Base-by-base conservation (phyloP, 2,113 vertebrate species). In the Micromys minutus region DNA sequence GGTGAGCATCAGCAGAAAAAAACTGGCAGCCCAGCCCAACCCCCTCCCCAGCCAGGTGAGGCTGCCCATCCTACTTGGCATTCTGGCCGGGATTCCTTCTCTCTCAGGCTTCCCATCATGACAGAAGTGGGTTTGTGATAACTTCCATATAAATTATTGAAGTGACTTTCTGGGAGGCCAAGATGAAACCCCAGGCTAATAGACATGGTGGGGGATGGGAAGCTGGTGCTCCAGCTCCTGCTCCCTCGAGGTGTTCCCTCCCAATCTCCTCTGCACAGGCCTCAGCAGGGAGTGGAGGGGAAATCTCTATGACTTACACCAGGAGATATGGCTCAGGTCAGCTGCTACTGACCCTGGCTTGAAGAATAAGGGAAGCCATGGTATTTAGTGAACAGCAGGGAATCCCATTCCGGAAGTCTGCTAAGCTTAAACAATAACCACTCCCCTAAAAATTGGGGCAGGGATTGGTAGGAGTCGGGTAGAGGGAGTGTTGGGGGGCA, bases 121-220 rank as follows among this genome's bases (percentile, higher is more conserved):
- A 86, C 86, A 84, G 93, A 69, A 92, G 94, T 83, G 74, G 75
- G 47, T 75, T 79, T 92, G 96, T 93, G 95, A 97, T 97, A 97
- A 95, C 50, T n/a, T 97, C 80, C 42, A 1, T 92, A 96, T 98
- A 86, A 97, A 97, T 97, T 96, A 97, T 96, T 97, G 93, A 98
- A 89, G 92, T 16, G 0, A 55, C 92, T 97, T 96, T 94, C 90
- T 4, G 15, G 0, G 4, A 92, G 69, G 90, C 75, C 0, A 29
- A 81, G 90, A 71, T 92, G 93, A 96, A 95, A 89, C 95, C 42
- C 72, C 74, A 79, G 93, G 91, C 94, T 87, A 84, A 61, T 81
- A 65, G 71, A 12, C 0, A 0, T 1, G 4, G 89, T 63, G 13
- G 39, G 69, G 81, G 47, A 83, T 5, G 85, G 45, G 74, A 47